A percentile compares a stretch with the other conserved stretches of the same genome.
These are phyloP conservation scores for Eupithecia subfuscata DNA, from an alignment of 2,888 invertebrate genomes.

Conservation along the genomic window DNA sequence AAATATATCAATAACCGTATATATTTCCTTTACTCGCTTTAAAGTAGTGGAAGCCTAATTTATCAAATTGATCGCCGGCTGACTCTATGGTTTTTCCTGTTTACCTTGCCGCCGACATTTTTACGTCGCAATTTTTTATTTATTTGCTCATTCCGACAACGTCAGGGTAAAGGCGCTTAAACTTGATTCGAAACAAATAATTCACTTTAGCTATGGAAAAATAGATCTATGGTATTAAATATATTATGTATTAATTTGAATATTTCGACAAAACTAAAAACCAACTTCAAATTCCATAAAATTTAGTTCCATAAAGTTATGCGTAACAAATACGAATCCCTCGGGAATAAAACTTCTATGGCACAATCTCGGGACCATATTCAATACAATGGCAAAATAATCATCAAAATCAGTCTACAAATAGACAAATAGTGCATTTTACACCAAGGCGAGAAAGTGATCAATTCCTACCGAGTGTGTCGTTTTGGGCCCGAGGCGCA, in stretches of 20 bases:
- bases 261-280: no score
- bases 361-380: not conserved
- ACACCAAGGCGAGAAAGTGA: no score
- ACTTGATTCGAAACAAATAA: not conserved
- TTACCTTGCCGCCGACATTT: conserved; percentile 32
- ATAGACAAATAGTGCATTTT: no score
- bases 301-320: not conserved
- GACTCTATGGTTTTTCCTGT: conserved; percentile 39
- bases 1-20: not conserved
- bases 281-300: not conserved
- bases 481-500: no score
- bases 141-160: not conserved
- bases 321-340: not conserved
- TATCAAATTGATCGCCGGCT: conserved; percentile 19
- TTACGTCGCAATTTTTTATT: conserved; percentile 5
- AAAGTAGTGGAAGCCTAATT: conserved; percentile 13
- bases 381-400: not conserved
- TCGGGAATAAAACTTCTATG: not conserved
- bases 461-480: no score
- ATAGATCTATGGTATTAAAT: no score
- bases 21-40: not conserved
- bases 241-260: no score
- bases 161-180: not conserved
- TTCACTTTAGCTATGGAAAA: not conserved
- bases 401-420: not conserved